Base-by-base conservation (phyloP, 2,888 invertebrate species). In the Onthophagus sagittarius region DNA sequence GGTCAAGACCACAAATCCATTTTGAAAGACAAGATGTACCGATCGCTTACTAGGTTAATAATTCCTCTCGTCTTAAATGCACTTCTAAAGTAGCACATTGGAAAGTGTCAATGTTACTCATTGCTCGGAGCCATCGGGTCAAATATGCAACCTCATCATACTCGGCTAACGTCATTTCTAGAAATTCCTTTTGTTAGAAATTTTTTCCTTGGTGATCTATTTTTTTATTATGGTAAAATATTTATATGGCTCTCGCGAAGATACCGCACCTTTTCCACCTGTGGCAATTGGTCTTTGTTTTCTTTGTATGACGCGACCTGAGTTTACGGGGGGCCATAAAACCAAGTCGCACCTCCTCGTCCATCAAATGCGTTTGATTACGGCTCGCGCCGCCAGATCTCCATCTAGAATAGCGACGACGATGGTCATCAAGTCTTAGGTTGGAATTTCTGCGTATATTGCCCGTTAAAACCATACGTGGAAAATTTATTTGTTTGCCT, bases 51-150 rank as follows among this genome's bases (percentile, higher is more conserved):
- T 32, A 67, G n/a, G 23, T 67, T 67, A 67, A 67, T 23, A 23
- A 67, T n/a, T 23, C 32, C 23, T 23, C 23, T 67, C 31, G 67
- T 67, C 31, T 15, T 32, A 32, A 23, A 23, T n/a, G 15, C 67
- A 23, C 7, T 2, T 67, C 7, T 15, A 32, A 67, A 67, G 15
- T 67, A n/a, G 67, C 67, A 67, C 67, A 67, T 67, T 23, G 6
- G 67, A 15, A 32, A 67, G 67, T 67, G 67, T 67, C 67, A 67
- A 67, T 67, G 67, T 67, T 67, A 23, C 67, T 23, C 23, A 23
- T 23, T 23, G 23, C 23, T 23, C 23, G n/a, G 31, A 67, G 32
- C 31, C 23, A 15, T 23, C 67, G 31, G 31, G 39, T 53, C 39
- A 53, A 53, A 53, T 53, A 53, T 53, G 39, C 9, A 53, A 53